Base-by-base conservation (phyloP, 1,140 invertebrate genomes). In the Oncopeltus fasciatus region DNA sequence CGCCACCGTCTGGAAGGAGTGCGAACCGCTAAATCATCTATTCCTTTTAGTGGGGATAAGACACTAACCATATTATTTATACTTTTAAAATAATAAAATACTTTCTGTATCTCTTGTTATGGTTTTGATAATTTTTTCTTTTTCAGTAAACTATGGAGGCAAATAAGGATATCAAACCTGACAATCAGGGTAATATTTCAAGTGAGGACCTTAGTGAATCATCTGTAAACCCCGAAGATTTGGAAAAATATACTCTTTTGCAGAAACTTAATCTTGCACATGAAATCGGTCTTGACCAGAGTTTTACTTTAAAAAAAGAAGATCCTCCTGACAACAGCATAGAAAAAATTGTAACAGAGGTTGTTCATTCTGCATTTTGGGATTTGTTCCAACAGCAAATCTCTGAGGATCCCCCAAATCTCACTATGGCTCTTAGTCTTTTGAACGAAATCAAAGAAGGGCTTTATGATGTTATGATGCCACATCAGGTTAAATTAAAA, bases 361-460 rank as follows among this genome's bases (percentile, higher is more conserved):
- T 86, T 21, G 84, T 96, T 79, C 87, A 94, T 67, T 86, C 86
- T 74, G 93, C 91, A 11, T 98, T 95, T 75, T 98, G 95, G 88
- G 88, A 96, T 76, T 72, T 90, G 44, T 73, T 98, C 21, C 74
- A 83, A 46, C 77, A 84, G 62, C 82, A 95, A 70, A 72, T 98
- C 16, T 75, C 80, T 14, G 81, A 87, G 67, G 81, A 87, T 71
- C 93, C 93, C 20, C 92, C 92, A 2, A 80, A 84, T 68, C 95
- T 87, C 72, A 82, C 81, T 33, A 88, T 92, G 71, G 92, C 92
- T 28, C 77, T 95, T 62, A 74, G 84, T 31, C 74, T 97, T 28
- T 75, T 97, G 27, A 79, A 84, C 67, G 93, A 97, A 77, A 87
- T 97, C 28, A 93, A 91, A 78, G 80, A 91, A 74, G 86, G 84